Conservation (phyloP, 2,797 vertebrate genomes). For the Pantherophis vulpinus region DNA sequence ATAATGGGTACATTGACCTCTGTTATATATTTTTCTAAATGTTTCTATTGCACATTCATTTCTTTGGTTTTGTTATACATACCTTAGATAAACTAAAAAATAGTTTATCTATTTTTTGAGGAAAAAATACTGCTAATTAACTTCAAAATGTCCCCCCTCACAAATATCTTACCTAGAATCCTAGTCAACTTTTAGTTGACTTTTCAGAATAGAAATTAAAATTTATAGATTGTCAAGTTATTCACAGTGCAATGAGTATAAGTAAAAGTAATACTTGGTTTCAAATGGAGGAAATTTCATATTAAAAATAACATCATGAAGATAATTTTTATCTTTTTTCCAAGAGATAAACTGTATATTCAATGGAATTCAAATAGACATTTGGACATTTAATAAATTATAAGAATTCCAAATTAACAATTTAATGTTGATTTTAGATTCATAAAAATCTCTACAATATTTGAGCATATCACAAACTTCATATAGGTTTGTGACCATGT, state of each 20-base stretch:
- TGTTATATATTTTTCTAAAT: constrained; percentile 43
- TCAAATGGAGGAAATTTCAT: constrained; percentile 6
- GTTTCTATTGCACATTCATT: constrained; percentile 70
- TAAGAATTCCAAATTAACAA: background rate
- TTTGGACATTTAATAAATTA: background rate
- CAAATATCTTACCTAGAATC: constrained; percentile 24
- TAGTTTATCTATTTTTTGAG: constrained; percentile 36
- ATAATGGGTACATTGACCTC: background rate
- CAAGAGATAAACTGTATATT: constrained; percentile 33
- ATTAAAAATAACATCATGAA: background rate
- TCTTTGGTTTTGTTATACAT: constrained; percentile 72
- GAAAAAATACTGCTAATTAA: constrained; percentile 25
- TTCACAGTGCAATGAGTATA: constrained; percentile 28
- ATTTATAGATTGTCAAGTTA: constrained; percentile 20
- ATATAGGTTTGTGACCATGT: background rate
- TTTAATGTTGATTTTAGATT: background rate
- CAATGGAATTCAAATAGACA: background rate
- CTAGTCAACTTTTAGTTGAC: constrained; percentile 46
- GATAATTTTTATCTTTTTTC: constrained; percentile 35
- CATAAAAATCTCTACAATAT: background rate
- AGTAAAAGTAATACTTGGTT: background rate
- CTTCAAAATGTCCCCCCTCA: constrained; percentile 43
- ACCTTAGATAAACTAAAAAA: constrained; percentile 50
- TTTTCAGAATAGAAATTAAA: constrained; percentile 39
- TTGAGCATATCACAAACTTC: background rate